Conservation (phyloP, 37 sponge, comb jelly and placozoan species). For the Axinella damicornis region DNA sequence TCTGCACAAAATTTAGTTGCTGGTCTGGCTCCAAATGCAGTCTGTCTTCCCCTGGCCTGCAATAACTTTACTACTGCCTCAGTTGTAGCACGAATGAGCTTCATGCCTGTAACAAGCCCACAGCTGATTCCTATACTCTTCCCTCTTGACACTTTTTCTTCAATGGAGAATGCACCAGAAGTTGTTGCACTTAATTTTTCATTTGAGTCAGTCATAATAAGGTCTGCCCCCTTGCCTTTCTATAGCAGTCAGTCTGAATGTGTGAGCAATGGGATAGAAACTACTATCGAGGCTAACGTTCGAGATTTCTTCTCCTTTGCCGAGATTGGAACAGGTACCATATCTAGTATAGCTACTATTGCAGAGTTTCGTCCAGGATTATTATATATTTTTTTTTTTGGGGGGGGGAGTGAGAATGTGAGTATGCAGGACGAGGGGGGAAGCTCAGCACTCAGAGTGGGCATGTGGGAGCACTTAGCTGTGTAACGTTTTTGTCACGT, state of each 20-base stretch:
- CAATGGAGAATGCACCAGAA: background rate
- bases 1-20: background rate
- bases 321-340: too few relatives aligned
- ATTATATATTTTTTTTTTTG: too few relatives aligned
- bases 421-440: too few relatives aligned
- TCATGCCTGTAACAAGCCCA: background rate
- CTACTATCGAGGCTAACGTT: background rate
- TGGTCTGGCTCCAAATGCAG: background rate
- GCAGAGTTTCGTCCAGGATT: too few relatives aligned
- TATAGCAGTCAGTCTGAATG: background rate
- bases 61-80: background rate
- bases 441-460: too few relatives aligned
- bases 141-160: background rate
- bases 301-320: constrained; percentile 26
- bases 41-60: constrained; percentile 30
- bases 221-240: background rate
- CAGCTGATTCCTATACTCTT: background rate
- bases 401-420: too few relatives aligned
- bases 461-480: too few relatives aligned
- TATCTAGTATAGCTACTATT: too few relatives aligned
- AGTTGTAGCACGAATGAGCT: background rate
- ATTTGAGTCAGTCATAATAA: background rate
- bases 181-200: background rate
- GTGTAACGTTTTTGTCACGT: too few relatives aligned
- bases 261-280: background rate